These are phyloP conservation scores for Coreoperca whiteheadi DNA, from an alignment of 2,113 vertebrate genomes.

Conservation along the genomic window DNA sequence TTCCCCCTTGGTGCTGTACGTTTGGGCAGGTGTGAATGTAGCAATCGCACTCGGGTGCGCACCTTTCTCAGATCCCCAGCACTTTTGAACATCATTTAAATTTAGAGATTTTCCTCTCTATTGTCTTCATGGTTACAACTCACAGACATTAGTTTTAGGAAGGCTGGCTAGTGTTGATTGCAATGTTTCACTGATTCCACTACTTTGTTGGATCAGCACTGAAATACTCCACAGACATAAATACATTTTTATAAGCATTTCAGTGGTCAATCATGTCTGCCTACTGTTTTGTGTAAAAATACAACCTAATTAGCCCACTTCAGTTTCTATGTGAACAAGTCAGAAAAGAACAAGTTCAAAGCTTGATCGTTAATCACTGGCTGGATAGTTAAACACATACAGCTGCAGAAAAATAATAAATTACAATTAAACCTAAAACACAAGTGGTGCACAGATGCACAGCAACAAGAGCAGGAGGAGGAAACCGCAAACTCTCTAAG, in stretches of 20 bases:
- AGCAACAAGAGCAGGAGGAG: conserved; percentile 35
- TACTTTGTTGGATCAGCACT: background rate
- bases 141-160: conserved; percentile 3
- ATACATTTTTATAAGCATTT: conserved; percentile 15
- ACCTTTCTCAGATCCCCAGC: background rate
- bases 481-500: conserved; percentile 26
- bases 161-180: background rate
- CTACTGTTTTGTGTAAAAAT: conserved; percentile 32
- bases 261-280: conserved; percentile 11
- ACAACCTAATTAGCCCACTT: conserved; percentile 61
- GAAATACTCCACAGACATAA: background rate
- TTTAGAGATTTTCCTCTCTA: background rate
- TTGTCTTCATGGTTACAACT: background rate
- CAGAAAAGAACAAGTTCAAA: conserved; percentile 43
- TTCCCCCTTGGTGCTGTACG: no score
- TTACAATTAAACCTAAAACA: conserved; percentile 40
- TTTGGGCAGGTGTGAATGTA: no score
- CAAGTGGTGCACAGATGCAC: conserved; percentile 49
- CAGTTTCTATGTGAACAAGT: conserved; percentile 46
- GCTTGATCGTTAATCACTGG: conserved; percentile 44
- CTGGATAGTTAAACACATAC: conserved; percentile 35
- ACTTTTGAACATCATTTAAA: conserved; percentile 6
- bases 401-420: conserved; percentile 45
- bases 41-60: no score
- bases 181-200: conserved; percentile 22